Base-by-base conservation (phyloP, 2,888 invertebrate genomes). In the Diloba caeruleocephala region DNA sequence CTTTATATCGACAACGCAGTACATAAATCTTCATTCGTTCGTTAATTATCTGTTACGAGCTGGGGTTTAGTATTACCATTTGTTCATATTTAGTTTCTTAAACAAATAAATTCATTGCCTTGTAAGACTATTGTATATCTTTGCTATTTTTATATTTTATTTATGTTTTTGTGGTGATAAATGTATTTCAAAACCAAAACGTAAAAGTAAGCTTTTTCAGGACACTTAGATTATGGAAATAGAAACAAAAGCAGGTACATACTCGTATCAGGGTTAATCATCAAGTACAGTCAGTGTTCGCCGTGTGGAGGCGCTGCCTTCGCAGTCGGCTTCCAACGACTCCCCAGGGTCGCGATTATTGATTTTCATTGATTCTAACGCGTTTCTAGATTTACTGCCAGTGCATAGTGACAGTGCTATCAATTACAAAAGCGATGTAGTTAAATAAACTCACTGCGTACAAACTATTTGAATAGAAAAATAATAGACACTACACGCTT, bases 1-100 rank as follows among this genome's bases (percentile, higher is more conserved):
- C 91, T 92, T 91, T 92, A 92, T 90, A 92, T 93, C 90, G 92
- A 92, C 91, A 92, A 90, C 85, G 88, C 91, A 90, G 84, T 75
- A 90, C 89, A 91, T 92, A 92, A 92, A 93, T 92, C 90, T 91
- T 90, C 86, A 91, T 92, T 89, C 87, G 81, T 83, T 80, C 75
- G 85, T 89, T 92, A 92, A 92, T 92, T 92, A 85, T 85, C 77
- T 83, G 82, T 83, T 84, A 79, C 77, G 69, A 74, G 67, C 57
- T 69, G 56, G 62, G 71, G 75, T 82, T 81, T 78, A 79, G 70
- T 79, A 50, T 71, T 68, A 71, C 68, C 64, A 70, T 81, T 69
- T 74, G 69, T 75, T 63, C 45, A 53, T 59, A 62, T 61, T 71
- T 75, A 65, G 55, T 64, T 62, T 50, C 38, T 45, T 58, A 37